Conservation (phyloP, 1,140 invertebrate species). For the Cataglyphis hispanica region DNA sequence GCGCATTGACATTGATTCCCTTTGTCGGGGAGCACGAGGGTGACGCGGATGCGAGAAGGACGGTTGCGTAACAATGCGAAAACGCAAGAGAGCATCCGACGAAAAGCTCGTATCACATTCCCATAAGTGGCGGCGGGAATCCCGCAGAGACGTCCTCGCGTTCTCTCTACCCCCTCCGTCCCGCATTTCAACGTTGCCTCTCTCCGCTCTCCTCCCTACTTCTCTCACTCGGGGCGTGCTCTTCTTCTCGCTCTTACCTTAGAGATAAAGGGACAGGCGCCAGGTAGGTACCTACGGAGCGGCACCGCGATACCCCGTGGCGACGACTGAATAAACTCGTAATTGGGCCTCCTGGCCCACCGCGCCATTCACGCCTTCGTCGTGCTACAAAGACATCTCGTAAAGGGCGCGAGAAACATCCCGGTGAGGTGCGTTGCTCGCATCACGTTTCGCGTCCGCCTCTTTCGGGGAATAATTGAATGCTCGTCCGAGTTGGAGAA, state of each 20-base stretch:
- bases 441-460: conserved; percentile 3
- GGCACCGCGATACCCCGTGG: conserved; percentile 68
- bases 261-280: conserved; percentile 76
- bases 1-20: conserved; percentile 76
- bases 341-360: conserved; percentile 76
- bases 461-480: conserved; percentile 8
- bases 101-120: conserved; percentile 81
- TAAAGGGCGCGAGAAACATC: conserved; percentile 12
- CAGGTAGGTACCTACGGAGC: conserved; percentile 76
- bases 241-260: conserved; percentile 5
- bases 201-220: background rate
- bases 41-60: conserved; percentile 58
- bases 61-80: conserved; percentile 82
- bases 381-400: conserved; percentile 69
- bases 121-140: conserved; percentile 81
- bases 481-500: conserved; percentile 5
- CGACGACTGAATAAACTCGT: conserved; percentile 78
- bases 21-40: conserved; percentile 68
- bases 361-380: conserved; percentile 69
- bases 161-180: conserved; percentile 49
- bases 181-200: background rate
- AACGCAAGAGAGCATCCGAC: conserved; percentile 80
- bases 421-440: background rate
- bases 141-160: conserved; percentile 77
- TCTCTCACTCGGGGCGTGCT: background rate